Base-by-base conservation (phyloP, 2,797 vertebrate species). In the Phataginus tetradactyla region DNA sequence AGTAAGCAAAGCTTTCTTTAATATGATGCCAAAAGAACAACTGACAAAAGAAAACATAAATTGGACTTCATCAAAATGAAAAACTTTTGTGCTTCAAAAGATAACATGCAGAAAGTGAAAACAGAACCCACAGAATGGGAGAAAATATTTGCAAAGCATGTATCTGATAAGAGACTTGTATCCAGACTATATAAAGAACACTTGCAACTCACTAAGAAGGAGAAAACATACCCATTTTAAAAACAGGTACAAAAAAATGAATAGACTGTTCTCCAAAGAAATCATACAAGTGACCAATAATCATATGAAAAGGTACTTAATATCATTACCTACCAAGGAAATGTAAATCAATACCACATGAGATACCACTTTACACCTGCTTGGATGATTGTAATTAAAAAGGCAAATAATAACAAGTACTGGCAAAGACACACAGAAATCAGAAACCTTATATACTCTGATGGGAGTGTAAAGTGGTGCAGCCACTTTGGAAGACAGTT, bases 191-290 rank as follows among this genome's bases (percentile, higher is more conserved):
- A 81, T 75, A 86, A 92, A 53, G 29, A 83, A 81, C 4, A 1
- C 51, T 51, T 39, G 27, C 3, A 72, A 86, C 25, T 83, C 61
- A 71, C 21, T 59, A 45, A 66, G 34, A 57, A 45, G 78, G 10
- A 86, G 51, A 72, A 2, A 83, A 64, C 42, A 13, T 55, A 5
- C 3, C 27, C 25, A 79, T 37, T 72, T 94, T 57, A 83, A 93
- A 95, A 84, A 92, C 14, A 27, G 81, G n/a, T 49, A 75, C 92
- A 91, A 10, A 21, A 78, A 78, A 61, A 49, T 11, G 5, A 95
- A 79, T 1, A 92, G 39, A 84, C 9, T 84, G 55, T 91, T 85
- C 39, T 94, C 63, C 45, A 68, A 84, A 88, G 45, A 93, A 59
- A 34, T 80, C 39, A 87, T 8, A 37, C 27, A 61, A 51, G 88